Evolutionary conservation across 2,888 invertebrate species (phyloP), one percentile per base, ranked within the genome.

Genomic region (Aspidiotus destructor): DNA sequence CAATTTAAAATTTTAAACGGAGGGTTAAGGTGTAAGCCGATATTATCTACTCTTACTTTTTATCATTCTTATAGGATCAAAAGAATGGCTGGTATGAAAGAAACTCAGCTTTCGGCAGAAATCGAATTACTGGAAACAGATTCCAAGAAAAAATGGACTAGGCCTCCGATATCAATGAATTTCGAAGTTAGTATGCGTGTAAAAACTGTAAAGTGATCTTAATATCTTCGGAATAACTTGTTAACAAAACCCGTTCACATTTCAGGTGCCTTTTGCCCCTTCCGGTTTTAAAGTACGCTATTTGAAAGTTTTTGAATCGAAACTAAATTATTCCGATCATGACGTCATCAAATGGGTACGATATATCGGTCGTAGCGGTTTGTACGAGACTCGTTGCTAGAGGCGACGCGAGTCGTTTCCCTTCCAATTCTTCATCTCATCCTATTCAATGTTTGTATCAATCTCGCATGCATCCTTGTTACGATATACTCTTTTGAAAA

Each of bases 271-370:
- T 5, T 99, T 99, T 79, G 99, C 99, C 10, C 99, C 99, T 7
- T 99, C 98, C 64, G 99, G 99, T 1, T 97, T 99, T 79, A 99
- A 99, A 84, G 99, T 99, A 70, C 89, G 99, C 54, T 99, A 99
- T 79, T 81, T 99, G 76, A 99, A 99, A 79, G 99, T 99, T 72
- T 99, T 99, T 76, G 99, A 99, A 80, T 92, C 98, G 0, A 99
- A 99, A 78, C 83, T 99, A 74, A 99, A 99, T 82, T 99, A 99
- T 80, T 98, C 97, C 1, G 99, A 99, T 80, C 98, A 99, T 76
- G 99, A 99, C 79, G 99, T 99, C 73, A 98, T 99, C 77, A 99
- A 99, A 86, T 99, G 99, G 99, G 99, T 99, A 73, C 86, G 99
- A 42, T 99, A 99, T 81, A 99, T 99, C 76, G 99, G 99, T 60